Evolutionary conservation across 2,113 vertebrate species (phyloP), one percentile per base, ranked within the genome.

Genomic region (Pelobates fuscus): DNA sequence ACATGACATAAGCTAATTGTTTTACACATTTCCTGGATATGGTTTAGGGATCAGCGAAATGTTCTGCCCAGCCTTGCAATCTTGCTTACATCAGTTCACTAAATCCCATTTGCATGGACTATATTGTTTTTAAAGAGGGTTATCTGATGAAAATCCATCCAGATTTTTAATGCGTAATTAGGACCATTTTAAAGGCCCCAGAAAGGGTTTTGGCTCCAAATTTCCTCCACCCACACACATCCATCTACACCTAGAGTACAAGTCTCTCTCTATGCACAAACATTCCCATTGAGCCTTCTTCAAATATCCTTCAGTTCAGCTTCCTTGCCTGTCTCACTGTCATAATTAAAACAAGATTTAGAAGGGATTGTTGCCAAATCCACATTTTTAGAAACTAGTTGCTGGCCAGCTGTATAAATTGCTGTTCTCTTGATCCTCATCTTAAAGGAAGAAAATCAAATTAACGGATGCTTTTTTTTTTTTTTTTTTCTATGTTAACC

Each of bases 281-380:
- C 30, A 73, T 41, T 32, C 71, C 20, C 29, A 55, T 55, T 74
- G 46, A 75, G 43, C 26, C 29, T 11, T 24, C 70, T 64, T 71
- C 58, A 71, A 70, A 70, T 70, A 43, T 70, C 15, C 27, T 41
- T 59, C 20, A 59, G 68, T 70, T 58, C 26, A 37, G 23, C 63
- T 67, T 62, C 63, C 12, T 30, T 59, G 62, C 18, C 62, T 67
- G 32, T 67, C 71, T 58, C 59, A 8, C 4, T 59, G 17, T 32
- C 71, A 59, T 75, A 58, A 75, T 75, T 75, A 58, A 75, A 75
- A 75, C 62, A 75, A 75, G 30, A 59, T 67, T 75, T 75, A 58
- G 24, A 46, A 25, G 20, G 25, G 52, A 44, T 59, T 67, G 52
- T 30, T 67, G 62, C 71, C 71, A 75, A 75, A 46, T 67, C 32